These are phyloP conservation scores for Rhinophrynus dorsalis DNA, from an alignment of 2,797 vertebrate species.

Conservation along the genomic window DNA sequence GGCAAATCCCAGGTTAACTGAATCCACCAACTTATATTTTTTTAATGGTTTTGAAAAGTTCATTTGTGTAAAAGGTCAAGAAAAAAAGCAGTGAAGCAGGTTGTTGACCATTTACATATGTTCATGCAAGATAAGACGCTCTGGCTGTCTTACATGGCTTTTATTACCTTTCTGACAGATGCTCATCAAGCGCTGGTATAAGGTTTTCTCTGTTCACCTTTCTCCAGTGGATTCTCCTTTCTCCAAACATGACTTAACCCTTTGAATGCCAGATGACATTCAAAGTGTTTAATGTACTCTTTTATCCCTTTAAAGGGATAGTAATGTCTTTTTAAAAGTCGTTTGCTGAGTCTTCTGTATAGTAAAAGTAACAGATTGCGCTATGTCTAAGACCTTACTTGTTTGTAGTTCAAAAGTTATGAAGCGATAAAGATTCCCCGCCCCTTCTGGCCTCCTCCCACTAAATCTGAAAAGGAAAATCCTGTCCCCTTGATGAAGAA, in stretches of 20 bases:
- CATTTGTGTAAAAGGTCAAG: constrained; percentile 49
- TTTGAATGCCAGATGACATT: too few species aligned
- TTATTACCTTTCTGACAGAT: constrained; percentile 39
- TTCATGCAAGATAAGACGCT: constrained; percentile 49
- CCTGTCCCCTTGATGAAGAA: too few species aligned
- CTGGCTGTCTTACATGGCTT: constrained; percentile 36
- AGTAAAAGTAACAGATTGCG: too few species aligned
- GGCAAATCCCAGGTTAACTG: constrained; percentile 55
- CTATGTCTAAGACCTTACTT: too few species aligned
- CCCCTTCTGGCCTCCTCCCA: too few species aligned
- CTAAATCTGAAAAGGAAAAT: too few species aligned
- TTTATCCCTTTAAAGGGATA: too few species aligned
- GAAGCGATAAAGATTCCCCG: too few species aligned
- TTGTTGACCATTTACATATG: constrained; percentile 52
- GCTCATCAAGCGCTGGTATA: constrained; percentile 15
- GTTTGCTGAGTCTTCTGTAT: too few species aligned
- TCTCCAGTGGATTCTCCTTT: neutral
- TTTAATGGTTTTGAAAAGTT: constrained; percentile 62
- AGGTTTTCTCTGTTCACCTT: neutral
- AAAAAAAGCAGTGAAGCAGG: constrained; percentile 26
- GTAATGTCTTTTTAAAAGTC: too few species aligned
- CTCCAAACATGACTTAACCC: neutral
- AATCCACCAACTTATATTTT: constrained; percentile 53
- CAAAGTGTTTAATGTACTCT: too few species aligned
- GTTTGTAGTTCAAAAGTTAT: too few species aligned